Evolutionary conservation across 2,113 vertebrate genomes (phyloP), one percentile per base, ranked within the genome.

Genomic region (Proteles cristata): DNA sequence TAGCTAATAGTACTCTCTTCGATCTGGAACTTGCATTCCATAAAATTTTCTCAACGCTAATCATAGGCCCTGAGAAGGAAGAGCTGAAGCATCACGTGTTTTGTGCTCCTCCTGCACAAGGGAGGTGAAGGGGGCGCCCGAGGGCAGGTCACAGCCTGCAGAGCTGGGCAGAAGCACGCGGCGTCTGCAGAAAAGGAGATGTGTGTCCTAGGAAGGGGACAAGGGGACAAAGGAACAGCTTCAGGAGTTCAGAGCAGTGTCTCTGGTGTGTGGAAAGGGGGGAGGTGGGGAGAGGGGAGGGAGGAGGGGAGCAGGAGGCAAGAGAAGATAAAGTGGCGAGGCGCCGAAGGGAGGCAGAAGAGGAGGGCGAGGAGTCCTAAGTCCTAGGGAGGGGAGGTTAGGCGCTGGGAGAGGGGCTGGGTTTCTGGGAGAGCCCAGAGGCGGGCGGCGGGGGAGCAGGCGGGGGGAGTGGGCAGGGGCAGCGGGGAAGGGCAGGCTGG

Each of bases 101-200:
- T 6, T 16, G 21, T 4, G 9, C n/a, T 16, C 7, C 35, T 0
- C 1, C 11, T 12, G 5, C 0, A 3, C 21, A n/a, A 8, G 69
- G 10, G 1, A 12, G 5, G 25, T 0, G 23, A 12, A 43, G 58
- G 2, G n/a, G 23, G 89, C 7, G 33, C 8, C 31, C 8, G 1
- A 1, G 35, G 8, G 74, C n/a, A 0, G n/a, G 4, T 2, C 25
- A 10, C 0, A 0, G 23, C 11, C 11, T 0, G 0, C 0, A 14
- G 48, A 43, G 10, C 1, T 39, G 0, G 2, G 50, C 1, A 43
- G 21, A 45, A 21, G n/a, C 17, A 2, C 4, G 48, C 16, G 21
- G 23, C 1, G 7, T 17, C 19, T 0, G 28, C 69, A 48, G 33
- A 48, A 39, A 21, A 33, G 35, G 28, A 14, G 17, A 25, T 1